Percentiles rank a stretch among this genome's conserved stretches.
Conservation (phyloP, 2,113 vertebrate species). For the Benitochromis conjunctus region DNA sequence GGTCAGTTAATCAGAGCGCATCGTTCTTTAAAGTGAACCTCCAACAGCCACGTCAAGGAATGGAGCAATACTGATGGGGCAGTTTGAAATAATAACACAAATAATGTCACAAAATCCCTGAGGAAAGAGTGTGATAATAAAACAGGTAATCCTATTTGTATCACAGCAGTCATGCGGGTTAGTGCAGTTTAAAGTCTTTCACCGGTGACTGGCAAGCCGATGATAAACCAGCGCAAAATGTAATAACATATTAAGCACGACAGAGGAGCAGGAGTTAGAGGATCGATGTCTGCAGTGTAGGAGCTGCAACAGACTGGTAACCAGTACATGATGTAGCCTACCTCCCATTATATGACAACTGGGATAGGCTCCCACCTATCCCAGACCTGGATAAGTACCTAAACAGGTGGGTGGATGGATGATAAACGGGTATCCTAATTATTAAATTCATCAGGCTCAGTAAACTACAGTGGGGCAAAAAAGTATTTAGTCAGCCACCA, state of each 20-base stretch:
- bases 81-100: neutral
- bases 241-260: neutral
- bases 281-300: neutral
- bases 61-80: neutral
- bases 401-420: too few species aligned
- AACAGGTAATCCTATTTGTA: neutral
- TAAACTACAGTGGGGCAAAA: too few species aligned
- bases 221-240: neutral
- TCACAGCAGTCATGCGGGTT: neutral
- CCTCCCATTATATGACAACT: neutral
- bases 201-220: neutral
- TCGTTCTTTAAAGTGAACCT: neutral
- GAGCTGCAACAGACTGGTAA: neutral
- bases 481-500: too few species aligned
- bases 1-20: neutral
- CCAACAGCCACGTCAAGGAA: neutral
- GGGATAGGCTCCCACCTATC: neutral
- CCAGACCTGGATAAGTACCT: neutral
- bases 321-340: neutral
- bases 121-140: neutral
- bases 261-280: neutral
- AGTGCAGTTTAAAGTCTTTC: neutral
- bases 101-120: neutral
- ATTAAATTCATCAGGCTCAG: neutral
- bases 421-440: neutral